These are phyloP conservation scores for Lutjanus campechanus DNA, from an alignment of 2,797 vertebrate species.

Conservation along the genomic window DNA sequence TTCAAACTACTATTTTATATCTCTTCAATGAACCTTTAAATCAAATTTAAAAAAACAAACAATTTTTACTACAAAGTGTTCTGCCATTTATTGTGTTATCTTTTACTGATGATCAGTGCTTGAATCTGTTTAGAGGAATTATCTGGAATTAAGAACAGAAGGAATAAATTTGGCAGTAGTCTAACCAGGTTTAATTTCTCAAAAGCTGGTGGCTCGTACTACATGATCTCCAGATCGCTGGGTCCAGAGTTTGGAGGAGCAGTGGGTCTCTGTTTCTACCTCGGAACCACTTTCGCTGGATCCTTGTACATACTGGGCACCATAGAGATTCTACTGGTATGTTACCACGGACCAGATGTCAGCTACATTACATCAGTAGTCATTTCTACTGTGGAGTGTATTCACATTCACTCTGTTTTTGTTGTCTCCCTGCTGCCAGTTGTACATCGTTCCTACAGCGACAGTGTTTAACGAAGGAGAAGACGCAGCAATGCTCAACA, in stretches of 20 bases:
- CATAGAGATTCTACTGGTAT: slow-evolving; percentile 96
- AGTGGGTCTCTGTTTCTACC: slow-evolving; percentile 95
- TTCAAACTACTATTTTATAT: background rate
- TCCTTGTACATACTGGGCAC: slow-evolving; percentile 97
- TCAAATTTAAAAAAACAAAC: too few species aligned
- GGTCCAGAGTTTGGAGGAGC: slow-evolving; percentile 97
- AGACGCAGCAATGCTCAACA: slow-evolving; percentile 79
- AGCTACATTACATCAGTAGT: background rate
- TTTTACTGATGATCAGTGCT: background rate
- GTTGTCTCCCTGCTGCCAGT: slow-evolving; percentile 76
- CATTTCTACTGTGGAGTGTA: background rate
- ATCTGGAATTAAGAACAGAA: background rate
- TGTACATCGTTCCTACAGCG: slow-evolving; percentile 90
- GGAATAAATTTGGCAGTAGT: background rate
- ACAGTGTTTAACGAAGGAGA: slow-evolving; percentile 79
- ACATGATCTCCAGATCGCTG: slow-evolving; percentile 97
- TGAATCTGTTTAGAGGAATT: background rate
- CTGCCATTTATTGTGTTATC: background rate
- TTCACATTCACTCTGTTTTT: background rate
- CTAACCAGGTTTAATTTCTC: slow-evolving; percentile 31
- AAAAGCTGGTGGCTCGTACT: slow-evolving; percentile 95
- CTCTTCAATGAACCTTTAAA: background rate
- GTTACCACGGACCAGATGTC: background rate
- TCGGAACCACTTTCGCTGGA: slow-evolving; percentile 96
- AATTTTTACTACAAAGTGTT: too few species aligned